These are phyloP conservation scores for Cryptocephalus moraei DNA, from an alignment of 2,888 invertebrate species.

Conservation along the genomic window DNA sequence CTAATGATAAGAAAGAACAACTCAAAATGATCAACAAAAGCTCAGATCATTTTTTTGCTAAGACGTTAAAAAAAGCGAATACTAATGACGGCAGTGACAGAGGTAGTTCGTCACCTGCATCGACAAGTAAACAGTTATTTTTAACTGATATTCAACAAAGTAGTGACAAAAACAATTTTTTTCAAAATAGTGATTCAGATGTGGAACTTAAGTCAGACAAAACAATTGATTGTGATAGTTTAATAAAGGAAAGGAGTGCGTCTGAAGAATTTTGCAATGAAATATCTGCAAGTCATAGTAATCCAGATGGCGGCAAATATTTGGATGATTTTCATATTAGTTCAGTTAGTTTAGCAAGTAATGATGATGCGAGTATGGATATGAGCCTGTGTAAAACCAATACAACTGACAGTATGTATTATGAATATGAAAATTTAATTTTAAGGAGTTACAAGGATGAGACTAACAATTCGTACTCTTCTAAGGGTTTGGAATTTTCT, in stretches of 20 bases:
- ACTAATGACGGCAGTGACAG: constrained; percentile 14
- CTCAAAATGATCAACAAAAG: constrained; percentile 16
- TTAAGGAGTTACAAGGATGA: constrained; percentile 13
- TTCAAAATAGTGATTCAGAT: constrained; percentile 40
- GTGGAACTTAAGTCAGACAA: constrained; percentile 27
- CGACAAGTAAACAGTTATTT: background rate
- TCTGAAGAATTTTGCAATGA: constrained; percentile 67
- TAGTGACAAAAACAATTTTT: constrained; percentile 14
- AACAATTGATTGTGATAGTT: constrained; percentile 22
- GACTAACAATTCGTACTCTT: background rate
- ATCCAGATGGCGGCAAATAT: constrained; percentile 58
- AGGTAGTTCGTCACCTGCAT: constrained; percentile 7
- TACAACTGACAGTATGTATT: constrained; percentile 10
- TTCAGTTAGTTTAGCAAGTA: constrained; percentile 28
- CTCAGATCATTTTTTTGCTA: constrained; percentile 20
- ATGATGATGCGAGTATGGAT: constrained; percentile 6
- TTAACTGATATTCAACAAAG: background rate
- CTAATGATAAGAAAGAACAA: constrained; percentile 12
- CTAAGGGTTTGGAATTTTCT: background rate
- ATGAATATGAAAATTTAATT: constrained; percentile 33
- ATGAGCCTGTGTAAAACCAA: background rate
- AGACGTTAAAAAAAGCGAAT: constrained; percentile 7
- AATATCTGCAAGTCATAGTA: constrained; percentile 45
- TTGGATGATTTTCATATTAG: constrained; percentile 53
- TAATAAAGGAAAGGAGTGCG: constrained; percentile 58